Conservation (phyloP, 2,797 vertebrate genomes). For the Remorina albescens region DNA sequence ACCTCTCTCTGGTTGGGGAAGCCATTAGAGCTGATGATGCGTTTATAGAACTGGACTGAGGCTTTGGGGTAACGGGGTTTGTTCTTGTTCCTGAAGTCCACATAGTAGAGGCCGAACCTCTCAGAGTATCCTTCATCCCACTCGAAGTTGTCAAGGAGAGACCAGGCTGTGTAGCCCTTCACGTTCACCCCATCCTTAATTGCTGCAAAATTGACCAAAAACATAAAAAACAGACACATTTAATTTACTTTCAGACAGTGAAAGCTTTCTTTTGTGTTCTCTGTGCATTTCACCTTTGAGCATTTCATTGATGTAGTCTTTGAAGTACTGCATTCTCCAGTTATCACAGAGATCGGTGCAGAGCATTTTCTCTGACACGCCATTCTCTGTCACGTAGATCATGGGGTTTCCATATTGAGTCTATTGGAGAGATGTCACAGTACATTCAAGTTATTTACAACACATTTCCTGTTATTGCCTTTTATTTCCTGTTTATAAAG, state of each 20-base stretch:
- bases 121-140: conserved; percentile 93
- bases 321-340: conserved; percentile 92
- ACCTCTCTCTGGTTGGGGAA: conserved; percentile 92
- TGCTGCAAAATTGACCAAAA: conserved; percentile 77
- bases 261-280: not conserved
- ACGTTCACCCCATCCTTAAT: conserved; percentile 91
- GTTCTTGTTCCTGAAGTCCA: conserved; percentile 89
- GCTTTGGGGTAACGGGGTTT: conserved; percentile 93
- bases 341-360: conserved; percentile 91
- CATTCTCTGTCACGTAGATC: conserved; percentile 93
- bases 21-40: conserved; percentile 91
- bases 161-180: conserved; percentile 93
- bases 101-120: conserved; percentile 91
- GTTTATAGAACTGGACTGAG: conserved; percentile 90
- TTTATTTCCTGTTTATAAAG: too few species aligned
- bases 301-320: conserved; percentile 93
- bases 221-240: not conserved
- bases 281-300: conserved; percentile 87
- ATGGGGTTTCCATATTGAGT: conserved; percentile 90
- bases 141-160: conserved; percentile 93
- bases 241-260: not conserved
- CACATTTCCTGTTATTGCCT: not conserved
- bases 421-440: conserved; percentile 70
- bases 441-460: not conserved
- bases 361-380: conserved; percentile 87